phyloP scores from a whole-genome alignment of 2,113 vertebrate species.

The Neogale vison region DNA sequence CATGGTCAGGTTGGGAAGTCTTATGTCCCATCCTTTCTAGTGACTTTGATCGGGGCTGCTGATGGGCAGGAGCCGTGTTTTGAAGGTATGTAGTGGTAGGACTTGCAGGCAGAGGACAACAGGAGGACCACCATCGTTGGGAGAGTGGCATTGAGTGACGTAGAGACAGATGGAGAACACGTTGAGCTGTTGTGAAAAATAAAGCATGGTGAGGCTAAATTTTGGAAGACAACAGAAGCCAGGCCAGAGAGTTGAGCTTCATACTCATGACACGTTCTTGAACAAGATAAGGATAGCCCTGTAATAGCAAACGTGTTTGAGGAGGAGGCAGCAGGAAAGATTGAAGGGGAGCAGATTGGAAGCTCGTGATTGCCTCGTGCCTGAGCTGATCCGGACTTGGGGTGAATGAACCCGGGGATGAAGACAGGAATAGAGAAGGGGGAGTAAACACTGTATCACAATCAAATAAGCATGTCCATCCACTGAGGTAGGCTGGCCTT shows the following conservation, averaged over 20 bases:
- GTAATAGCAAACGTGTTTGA: not conserved
- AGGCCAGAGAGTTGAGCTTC: not conserved
- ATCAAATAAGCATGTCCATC: not conserved
- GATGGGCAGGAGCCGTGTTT: not conserved
- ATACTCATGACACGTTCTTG: not conserved
- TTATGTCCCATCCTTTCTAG: not conserved
- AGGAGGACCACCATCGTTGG: rapidly evolving
- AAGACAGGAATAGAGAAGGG: rapidly evolving
- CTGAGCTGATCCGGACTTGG: rapidly evolving
- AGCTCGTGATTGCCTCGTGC: not conserved
- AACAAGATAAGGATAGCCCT: not conserved
- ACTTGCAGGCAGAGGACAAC: not conserved
- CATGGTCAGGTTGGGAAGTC: not conserved
- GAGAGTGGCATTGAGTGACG: not conserved
- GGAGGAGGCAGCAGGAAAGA: not conserved
- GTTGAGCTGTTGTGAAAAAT: not conserved
- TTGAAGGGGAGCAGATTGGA: not conserved
- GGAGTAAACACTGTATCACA: not conserved
- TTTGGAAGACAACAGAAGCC: not conserved
- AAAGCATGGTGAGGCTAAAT: not conserved
- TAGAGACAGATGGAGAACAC: too few relatives aligned
- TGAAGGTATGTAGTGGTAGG: rapidly evolving
- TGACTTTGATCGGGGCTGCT: not conserved
- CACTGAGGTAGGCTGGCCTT: not conserved
- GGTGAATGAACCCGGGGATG: not conserved